Evolutionary conservation across 2,797 vertebrate species (phyloP).

Genomic region (Gallinago solitaria): DNA sequence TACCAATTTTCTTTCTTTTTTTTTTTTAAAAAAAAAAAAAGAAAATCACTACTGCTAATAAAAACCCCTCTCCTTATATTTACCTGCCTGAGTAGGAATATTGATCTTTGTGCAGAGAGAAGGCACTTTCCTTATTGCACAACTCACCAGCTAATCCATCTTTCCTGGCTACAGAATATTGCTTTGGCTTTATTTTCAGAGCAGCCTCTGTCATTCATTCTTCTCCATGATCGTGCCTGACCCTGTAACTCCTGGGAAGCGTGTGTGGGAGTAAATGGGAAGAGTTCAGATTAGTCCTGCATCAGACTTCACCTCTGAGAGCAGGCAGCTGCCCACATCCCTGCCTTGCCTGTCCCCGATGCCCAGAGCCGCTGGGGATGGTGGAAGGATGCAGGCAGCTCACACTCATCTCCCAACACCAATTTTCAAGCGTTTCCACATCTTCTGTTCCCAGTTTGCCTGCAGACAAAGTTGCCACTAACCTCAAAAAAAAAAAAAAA

Average conservation of each 20-base stretch:
- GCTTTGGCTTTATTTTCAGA: not conserved
- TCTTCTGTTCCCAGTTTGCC: not conserved
- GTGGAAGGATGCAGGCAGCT: not conserved
- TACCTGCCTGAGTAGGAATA: not conserved
- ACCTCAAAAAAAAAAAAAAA: not conserved
- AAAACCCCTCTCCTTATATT: not conserved
- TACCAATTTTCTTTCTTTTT: not conserved
- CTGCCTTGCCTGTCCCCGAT: not conserved
- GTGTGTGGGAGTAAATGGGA: not conserved
- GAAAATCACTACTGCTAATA: not conserved
- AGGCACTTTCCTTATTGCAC: not conserved
- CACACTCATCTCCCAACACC: fast-evolving
- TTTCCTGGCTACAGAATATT: not conserved
- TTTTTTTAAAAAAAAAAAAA: not conserved
- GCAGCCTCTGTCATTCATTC: not conserved
- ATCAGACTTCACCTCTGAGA: not conserved
- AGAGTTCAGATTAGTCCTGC: not conserved
- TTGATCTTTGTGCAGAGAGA: not conserved
- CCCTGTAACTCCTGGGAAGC: fast-evolving
- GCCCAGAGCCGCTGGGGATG: not conserved
- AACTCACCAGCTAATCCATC: not conserved
- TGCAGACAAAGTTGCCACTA: not conserved
- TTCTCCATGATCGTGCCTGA: fast-evolving
- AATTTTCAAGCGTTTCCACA: not conserved
- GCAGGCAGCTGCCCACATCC: not conserved